Evolutionary conservation across 2,888 invertebrate species (phyloP), one percentile per base, ranked within the genome.

Genomic region (Periphyllus acericola): DNA sequence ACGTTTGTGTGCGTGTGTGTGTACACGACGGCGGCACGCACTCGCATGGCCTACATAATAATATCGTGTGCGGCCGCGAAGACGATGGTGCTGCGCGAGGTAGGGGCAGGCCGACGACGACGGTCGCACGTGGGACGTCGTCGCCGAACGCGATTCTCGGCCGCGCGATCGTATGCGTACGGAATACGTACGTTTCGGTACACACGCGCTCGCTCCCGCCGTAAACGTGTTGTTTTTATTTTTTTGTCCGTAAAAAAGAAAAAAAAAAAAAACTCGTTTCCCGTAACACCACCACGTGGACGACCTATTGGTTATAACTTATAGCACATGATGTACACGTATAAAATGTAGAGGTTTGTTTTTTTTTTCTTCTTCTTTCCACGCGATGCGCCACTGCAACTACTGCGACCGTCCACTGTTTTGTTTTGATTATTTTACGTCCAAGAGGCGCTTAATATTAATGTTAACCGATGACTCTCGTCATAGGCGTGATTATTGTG

Each of bases 91-190:
- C n/a, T 32, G 3, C 52, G 21, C 46, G 76, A 52, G 52, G 34
- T 1, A 34, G 32, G 17, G 66, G 1, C 4, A 55, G 1, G 40
- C 8, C 29, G 72, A n/a, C n/a, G 83, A 36, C 29, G 72, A n/a
- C n/a, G 83, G 55, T 36, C 34, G 74, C 83, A 83, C 83, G 83
- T 83, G 83, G 83, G 83, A 83, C 74, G 83, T 55, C 74, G 83
- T 55, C 55, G 74, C 55, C 55, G 55, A 36, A 60, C 83, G 83
- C 83, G 83, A 83, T 83, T 83, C 74, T 83, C 74, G 21, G 21
- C 55, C 83, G 36, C 83, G 36, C 72, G 32, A 82, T 52, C 82
- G 46, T 71, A 81, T 40, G 21, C 8, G n/a, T n/a, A n/a, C n/a
- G n/a, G 25, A 25, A 66, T 66, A 66, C 60, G 19, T 66, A 8